phyloP scores from a whole-genome alignment of 2,113 vertebrate genomes.

The Glaucomys volans region DNA sequence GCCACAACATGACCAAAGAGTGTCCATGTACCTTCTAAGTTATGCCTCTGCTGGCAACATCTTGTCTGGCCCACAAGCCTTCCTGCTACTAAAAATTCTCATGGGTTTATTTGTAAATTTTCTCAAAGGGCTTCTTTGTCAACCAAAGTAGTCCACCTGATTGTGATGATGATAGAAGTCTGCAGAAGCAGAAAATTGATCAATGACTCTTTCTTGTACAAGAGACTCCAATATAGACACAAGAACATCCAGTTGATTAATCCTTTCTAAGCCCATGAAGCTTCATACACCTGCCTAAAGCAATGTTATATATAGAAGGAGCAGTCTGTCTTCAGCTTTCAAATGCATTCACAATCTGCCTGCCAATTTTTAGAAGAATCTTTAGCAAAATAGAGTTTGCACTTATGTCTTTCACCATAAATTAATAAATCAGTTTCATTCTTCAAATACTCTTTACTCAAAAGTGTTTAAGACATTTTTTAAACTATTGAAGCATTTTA shows the following conservation, averaged over 20 bases:
- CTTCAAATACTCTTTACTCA: not conserved
- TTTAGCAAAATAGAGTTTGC: slow-evolving; percentile 32
- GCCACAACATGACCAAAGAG: not conserved
- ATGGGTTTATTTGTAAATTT: slow-evolving; percentile 26
- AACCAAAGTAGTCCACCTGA: slow-evolving; percentile 34
- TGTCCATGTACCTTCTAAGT: not conserved
- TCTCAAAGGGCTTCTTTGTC: slow-evolving; percentile 66
- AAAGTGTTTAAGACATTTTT: not conserved
- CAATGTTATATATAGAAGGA: not conserved
- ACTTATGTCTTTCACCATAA: slow-evolving; percentile 46
- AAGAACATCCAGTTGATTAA: slow-evolving; percentile 48
- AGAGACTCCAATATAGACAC: slow-evolving; percentile 27
- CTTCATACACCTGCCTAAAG: slow-evolving; percentile 18
- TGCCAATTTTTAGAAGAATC: not conserved
- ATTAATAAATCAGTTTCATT: slow-evolving; percentile 31
- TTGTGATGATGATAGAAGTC: slow-evolving; percentile 24
- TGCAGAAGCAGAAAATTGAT: slow-evolving; percentile 37
- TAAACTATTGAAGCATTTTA: not conserved
- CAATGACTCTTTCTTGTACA: slow-evolving; percentile 42
- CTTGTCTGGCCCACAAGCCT: not conserved
- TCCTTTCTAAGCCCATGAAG: slow-evolving; percentile 17
- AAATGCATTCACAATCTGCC: not conserved
- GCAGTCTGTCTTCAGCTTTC: slow-evolving; percentile 52
- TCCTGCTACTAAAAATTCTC: slow-evolving; percentile 61
- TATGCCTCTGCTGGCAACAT: not conserved